Conservation (phyloP, 1,140 invertebrate species). For the Drosophila simulans region DNA sequence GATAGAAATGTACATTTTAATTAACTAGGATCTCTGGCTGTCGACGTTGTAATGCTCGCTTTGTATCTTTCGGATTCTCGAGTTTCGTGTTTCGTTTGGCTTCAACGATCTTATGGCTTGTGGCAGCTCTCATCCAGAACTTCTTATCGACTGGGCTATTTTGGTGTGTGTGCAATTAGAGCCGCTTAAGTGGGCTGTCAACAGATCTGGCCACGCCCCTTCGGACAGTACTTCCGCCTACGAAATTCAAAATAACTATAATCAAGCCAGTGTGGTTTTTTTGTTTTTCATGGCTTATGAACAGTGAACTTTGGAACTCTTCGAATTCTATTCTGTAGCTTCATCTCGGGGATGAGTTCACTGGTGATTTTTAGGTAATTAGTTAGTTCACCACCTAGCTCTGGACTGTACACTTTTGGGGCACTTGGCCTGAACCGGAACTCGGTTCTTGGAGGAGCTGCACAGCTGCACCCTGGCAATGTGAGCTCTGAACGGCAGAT, state of each 20-base stretch:
- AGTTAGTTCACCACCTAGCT: constrained; percentile 14
- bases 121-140: constrained; percentile 46
- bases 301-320: constrained; percentile 73
- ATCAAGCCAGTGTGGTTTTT: constrained; percentile 43
- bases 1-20: constrained; percentile 82
- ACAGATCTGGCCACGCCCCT: constrained; percentile 14
- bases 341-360: constrained; percentile 36
- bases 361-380: constrained; percentile 26
- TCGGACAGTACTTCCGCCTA: constrained; percentile 15
- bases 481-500: not conserved
- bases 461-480: constrained; percentile 17
- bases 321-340: constrained; percentile 34
- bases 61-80: constrained; percentile 28
- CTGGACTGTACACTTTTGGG: constrained; percentile 37
- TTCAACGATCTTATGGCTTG: constrained; percentile 40
- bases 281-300: constrained; percentile 66
- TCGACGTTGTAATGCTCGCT: constrained; percentile 31
- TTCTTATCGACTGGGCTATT: constrained; percentile 33
- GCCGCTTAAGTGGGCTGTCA: constrained; percentile 13
- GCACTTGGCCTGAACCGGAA: constrained; percentile 6
- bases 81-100: constrained; percentile 41
- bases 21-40: constrained; percentile 77
- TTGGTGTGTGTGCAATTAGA: constrained; percentile 33
- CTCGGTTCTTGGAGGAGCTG: constrained; percentile 24
- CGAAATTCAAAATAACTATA: constrained; percentile 56